phyloP scores from a whole-genome alignment of 2,888 invertebrate genomes.

The Papilio protenor region DNA sequence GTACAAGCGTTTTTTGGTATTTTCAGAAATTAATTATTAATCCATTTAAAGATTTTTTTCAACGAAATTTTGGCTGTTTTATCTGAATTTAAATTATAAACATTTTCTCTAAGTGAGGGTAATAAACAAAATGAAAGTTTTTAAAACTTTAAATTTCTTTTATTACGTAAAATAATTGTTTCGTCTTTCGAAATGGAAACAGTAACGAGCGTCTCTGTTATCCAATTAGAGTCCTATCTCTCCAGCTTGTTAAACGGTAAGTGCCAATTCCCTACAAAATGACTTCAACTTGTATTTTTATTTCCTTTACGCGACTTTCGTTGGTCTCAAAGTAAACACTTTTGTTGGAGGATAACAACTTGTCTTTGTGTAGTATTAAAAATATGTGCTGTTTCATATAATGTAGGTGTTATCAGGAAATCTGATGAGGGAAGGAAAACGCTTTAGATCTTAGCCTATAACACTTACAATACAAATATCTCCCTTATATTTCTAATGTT shows the following conservation, averaged over 20 bases:
- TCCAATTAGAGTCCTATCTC: constrained; percentile 19
- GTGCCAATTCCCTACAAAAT: constrained; percentile 6
- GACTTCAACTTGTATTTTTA: constrained; percentile 11
- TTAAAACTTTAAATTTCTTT: constrained; percentile 9
- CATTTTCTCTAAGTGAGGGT: not conserved
- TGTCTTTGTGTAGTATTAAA: not conserved
- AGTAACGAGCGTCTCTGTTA: constrained; percentile 8
- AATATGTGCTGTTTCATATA: no score
- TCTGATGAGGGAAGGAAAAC: no score
- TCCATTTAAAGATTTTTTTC: no score
- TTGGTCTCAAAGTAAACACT: not conserved
- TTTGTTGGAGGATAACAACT: not conserved
- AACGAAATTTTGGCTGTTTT: no score
- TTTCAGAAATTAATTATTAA: no score
- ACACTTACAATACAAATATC: not conserved
- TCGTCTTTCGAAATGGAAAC: constrained; percentile 8
- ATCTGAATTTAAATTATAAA: not conserved
- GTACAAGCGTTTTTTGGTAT: no score
- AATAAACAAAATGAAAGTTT: not conserved
- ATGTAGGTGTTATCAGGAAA: no score
- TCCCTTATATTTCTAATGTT: not conserved
- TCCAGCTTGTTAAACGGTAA: constrained; percentile 18
- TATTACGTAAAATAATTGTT: constrained; percentile 16
- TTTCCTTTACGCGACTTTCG: not conserved
- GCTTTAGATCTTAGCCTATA: no score